Conservation (phyloP, 2,888 invertebrate genomes). For the Ariolimax columbianus region DNA sequence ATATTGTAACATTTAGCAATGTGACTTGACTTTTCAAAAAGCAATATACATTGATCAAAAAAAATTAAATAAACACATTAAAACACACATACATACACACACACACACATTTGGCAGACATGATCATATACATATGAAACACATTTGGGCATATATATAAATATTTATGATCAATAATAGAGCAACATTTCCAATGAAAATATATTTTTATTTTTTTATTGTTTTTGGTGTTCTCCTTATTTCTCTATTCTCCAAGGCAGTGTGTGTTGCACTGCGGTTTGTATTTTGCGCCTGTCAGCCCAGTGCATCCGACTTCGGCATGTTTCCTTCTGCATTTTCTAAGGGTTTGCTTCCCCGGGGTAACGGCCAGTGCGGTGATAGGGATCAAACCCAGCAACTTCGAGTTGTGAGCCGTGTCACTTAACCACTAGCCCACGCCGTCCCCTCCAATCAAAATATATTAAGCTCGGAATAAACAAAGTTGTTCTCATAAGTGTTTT, state of each 20-base stretch:
- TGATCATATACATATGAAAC: background rate
- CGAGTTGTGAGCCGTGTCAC: too few relatives aligned
- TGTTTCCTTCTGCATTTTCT: too few relatives aligned
- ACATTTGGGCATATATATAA: conserved; percentile 4
- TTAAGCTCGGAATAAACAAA: background rate
- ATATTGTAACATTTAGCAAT: background rate
- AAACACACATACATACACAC: background rate
- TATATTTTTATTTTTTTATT: background rate
- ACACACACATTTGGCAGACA: background rate
- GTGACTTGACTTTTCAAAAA: background rate
- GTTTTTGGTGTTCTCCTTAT: too few relatives aligned
- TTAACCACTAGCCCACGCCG: too few relatives aligned
- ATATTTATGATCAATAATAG: background rate
- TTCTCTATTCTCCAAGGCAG: too few relatives aligned
- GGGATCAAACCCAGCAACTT: too few relatives aligned
- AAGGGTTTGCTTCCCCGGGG: too few relatives aligned
- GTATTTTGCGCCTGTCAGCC: too few relatives aligned
- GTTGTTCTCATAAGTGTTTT: background rate
- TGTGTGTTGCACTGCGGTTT: too few relatives aligned
- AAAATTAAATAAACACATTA: background rate
- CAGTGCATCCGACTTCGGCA: too few relatives aligned
- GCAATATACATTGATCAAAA: background rate
- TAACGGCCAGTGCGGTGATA: too few relatives aligned
- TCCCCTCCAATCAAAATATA: too few relatives aligned
- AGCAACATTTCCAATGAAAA: background rate